phyloP scores from a whole-genome alignment of 2,888 invertebrate genomes.

The Dascillus cervinus region DNA sequence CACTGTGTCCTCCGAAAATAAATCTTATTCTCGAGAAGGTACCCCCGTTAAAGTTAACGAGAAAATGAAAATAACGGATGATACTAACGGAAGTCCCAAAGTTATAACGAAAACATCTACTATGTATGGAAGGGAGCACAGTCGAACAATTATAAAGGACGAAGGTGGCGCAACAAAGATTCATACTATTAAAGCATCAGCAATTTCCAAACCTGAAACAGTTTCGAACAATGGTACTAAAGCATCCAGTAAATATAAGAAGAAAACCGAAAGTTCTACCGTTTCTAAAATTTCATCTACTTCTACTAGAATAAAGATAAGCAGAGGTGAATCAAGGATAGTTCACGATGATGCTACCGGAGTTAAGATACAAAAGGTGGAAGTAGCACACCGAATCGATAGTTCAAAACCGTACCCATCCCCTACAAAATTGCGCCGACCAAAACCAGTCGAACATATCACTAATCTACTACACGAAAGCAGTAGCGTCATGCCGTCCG shows the following conservation, averaged over 20 bases:
- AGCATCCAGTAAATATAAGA: slow-evolving; percentile 6
- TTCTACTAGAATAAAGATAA: slow-evolving; percentile 13
- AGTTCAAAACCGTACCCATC: slow-evolving; percentile 35
- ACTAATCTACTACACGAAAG: slow-evolving; percentile 14
- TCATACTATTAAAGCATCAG: no score
- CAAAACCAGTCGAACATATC: slow-evolving; percentile 31
- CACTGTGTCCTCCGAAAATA: neutral
- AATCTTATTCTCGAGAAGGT: slow-evolving; percentile 4
- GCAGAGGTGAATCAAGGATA: slow-evolving; percentile 11
- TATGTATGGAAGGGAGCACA: no score
- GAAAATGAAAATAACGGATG: no score
- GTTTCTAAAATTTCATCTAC: slow-evolving; percentile 14
- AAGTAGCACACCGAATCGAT: slow-evolving; percentile 22
- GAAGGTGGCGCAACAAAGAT: no score
- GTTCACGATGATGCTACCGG: slow-evolving; percentile 10
- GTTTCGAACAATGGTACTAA: slow-evolving; percentile 4
- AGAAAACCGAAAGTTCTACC: slow-evolving; percentile 11
- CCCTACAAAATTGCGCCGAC: slow-evolving; percentile 38
- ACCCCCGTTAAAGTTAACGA: no score
- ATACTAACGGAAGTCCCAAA: no score
- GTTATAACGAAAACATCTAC: no score
- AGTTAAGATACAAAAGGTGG: slow-evolving; percentile 17
- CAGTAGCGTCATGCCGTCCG: slow-evolving; percentile 30
- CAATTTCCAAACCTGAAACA: slow-evolving; percentile 12
- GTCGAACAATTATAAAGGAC: no score